Conservation (phyloP, 2,113 vertebrate genomes). For the Plestiodon gilberti region DNA sequence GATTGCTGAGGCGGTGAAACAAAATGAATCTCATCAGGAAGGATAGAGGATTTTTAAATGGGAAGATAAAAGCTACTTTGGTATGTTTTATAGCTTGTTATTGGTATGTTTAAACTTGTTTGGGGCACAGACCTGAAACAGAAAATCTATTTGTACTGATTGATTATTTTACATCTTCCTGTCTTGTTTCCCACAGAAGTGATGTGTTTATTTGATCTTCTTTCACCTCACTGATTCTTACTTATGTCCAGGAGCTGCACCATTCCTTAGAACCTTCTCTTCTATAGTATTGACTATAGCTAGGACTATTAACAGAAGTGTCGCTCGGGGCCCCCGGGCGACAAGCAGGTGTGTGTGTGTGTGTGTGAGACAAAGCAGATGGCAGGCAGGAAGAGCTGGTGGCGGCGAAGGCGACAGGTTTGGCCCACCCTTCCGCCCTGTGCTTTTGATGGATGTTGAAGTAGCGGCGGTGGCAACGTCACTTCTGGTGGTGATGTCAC, state of each 20-base stretch:
- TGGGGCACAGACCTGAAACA: not conserved
- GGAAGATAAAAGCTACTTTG: not conserved
- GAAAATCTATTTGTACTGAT: not conserved
- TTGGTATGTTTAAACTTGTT: not conserved
- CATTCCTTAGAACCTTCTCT: conserved; percentile 23
- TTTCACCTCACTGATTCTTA: conserved; percentile 49
- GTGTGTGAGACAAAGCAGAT: no score
- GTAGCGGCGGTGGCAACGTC: no score
- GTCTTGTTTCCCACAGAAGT: not conserved
- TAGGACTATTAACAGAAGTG: no score
- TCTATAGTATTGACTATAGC: no score
- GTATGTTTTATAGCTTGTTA: not conserved
- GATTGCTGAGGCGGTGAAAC: not conserved
- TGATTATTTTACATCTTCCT: not conserved
- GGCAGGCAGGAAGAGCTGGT: no score
- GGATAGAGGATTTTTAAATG: not conserved
- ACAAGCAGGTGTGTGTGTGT: no score
- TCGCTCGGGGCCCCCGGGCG: no score
- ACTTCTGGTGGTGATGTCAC: no score
- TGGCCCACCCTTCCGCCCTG: no score
- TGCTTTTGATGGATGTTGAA: no score
- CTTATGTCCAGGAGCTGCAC: conserved; percentile 54
- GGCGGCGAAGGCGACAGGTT: no score
- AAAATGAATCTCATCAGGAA: not conserved
- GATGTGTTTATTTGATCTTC: conserved; percentile 42